Evolutionary conservation across 2,797 vertebrate genomes (phyloP).

Genomic region (Amblyraja radiata): DNA sequence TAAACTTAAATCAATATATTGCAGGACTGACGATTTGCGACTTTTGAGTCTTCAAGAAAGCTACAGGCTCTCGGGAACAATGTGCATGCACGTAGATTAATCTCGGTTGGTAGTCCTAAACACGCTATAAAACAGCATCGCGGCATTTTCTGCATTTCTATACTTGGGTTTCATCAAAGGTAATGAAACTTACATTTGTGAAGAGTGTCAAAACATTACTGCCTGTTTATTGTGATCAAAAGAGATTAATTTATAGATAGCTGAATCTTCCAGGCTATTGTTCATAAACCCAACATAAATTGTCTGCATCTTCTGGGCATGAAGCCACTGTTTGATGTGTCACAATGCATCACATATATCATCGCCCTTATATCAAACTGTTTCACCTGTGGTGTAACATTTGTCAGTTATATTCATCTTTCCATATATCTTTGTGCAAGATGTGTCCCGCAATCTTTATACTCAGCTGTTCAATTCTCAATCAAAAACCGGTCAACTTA

Average conservation of each 20-base stretch:
- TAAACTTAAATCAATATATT: too few relatives aligned
- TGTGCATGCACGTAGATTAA: too few relatives aligned
- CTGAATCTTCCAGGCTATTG: background rate
- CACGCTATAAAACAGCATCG: too few relatives aligned
- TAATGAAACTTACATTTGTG: too few relatives aligned
- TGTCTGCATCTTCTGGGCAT: background rate
- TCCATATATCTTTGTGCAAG: background rate
- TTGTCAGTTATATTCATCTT: background rate
- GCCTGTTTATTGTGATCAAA: too few relatives aligned
- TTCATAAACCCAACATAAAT: background rate
- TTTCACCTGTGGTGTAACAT: background rate
- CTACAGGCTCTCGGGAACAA: background rate
- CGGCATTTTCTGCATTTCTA: too few relatives aligned
- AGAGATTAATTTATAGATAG: too few relatives aligned
- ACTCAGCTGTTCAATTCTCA: background rate
- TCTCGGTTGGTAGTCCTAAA: too few relatives aligned
- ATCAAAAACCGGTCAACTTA: background rate
- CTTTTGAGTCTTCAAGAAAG: background rate
- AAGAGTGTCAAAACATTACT: too few relatives aligned
- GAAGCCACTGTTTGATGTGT: background rate
- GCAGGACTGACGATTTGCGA: background rate
- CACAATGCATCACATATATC: background rate
- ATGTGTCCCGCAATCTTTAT: background rate
- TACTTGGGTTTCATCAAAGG: too few relatives aligned
- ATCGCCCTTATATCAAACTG: background rate